Conservation (phyloP, 2,113 vertebrate species). For the Pongo abelii region DNA sequence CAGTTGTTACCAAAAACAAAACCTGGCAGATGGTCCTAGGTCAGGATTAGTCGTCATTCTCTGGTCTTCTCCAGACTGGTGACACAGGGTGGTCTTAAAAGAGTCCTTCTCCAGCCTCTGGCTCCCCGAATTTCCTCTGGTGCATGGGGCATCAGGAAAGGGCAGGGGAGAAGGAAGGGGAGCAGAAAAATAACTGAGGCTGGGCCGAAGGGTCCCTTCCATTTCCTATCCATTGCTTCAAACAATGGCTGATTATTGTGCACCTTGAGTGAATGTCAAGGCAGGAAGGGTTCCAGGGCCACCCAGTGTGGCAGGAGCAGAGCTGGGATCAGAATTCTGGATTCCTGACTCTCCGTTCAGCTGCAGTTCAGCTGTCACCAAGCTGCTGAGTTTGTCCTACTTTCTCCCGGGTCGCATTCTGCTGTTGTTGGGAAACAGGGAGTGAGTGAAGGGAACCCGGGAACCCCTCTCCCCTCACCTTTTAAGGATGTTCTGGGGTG, state of each 20-base stretch:
- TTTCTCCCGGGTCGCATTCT: background rate
- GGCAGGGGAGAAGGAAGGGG: no score
- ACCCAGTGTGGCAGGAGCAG: background rate
- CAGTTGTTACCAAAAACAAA: background rate
- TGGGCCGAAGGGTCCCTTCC: background rate
- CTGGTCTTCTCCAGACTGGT: background rate
- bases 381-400: background rate
- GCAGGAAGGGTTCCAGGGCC: background rate
- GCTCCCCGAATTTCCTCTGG: background rate
- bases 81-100: background rate
- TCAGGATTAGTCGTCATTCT: background rate
- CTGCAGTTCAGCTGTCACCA: no score
- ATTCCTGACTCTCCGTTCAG: background rate
- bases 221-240: background rate
- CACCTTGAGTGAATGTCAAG: fast-evolving
- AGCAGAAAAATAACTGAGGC: background rate
- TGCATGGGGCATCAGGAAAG: background rate
- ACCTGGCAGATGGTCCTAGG: background rate
- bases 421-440: background rate
- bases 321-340: background rate
- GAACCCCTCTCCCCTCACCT: fast-evolving
- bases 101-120: background rate
- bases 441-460: background rate
- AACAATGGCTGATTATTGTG: background rate
- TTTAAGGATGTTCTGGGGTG: background rate